Evolutionary conservation across 2,888 invertebrate genomes (phyloP).

Genomic region (Nomada ruficornis): DNA sequence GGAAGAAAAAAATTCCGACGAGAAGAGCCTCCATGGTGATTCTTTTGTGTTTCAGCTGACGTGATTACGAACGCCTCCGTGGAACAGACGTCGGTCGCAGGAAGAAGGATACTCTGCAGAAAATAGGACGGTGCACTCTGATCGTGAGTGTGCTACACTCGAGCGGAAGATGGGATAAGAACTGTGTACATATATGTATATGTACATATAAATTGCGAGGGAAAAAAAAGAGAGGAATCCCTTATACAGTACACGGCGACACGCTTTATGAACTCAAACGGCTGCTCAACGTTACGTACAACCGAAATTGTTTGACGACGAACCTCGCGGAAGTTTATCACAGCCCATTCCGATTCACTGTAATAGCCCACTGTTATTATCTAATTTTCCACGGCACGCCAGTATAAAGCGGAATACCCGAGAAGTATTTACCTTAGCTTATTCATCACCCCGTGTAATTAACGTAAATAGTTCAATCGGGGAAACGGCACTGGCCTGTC

Average conservation of each 20-base stretch:
- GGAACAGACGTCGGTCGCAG: constrained; percentile 38
- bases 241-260: constrained; percentile 6
- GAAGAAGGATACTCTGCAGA: constrained; percentile 52
- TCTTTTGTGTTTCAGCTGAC: constrained; percentile 50
- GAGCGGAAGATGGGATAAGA: constrained; percentile 37
- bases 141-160: constrained; percentile 29
- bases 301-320: constrained; percentile 10
- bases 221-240: constrained; percentile 19
- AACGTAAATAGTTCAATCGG: too few relatives aligned
- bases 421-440: too few relatives aligned
- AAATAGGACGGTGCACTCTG: constrained; percentile 30
- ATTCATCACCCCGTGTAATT: too few relatives aligned
- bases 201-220: too few relatives aligned
- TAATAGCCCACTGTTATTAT: too few relatives aligned
- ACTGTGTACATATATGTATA: neutral
- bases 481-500: too few relatives aligned
- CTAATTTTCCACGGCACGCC: too few relatives aligned
- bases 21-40: constrained; percentile 42
- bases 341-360: neutral
- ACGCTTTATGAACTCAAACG: constrained; percentile 8
- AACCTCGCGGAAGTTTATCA: neutral
- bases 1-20: neutral
- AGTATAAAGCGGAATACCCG: too few relatives aligned
- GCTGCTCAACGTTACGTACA: constrained; percentile 12
- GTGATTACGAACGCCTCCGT: constrained; percentile 35